These are phyloP conservation scores for Hipparchia sbordonii DNA, from an alignment of 2,888 invertebrate species.

Conservation along the genomic window DNA sequence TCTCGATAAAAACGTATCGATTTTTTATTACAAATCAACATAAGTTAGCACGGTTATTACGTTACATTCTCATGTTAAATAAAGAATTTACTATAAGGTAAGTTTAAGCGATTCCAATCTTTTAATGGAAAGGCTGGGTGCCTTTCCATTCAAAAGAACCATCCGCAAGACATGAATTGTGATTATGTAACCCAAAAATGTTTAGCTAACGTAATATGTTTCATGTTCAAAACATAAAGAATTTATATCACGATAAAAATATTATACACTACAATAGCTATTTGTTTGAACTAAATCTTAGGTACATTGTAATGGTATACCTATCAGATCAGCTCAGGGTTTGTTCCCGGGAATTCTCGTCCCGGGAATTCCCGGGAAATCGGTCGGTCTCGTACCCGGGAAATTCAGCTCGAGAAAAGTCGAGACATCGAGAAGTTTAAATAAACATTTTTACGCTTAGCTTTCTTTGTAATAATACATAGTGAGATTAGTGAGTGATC, in stretches of 20 bases:
- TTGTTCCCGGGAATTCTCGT: no score
- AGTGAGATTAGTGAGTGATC: no score
- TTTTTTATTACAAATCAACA: neutral
- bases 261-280: neutral
- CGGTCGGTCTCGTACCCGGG: no score
- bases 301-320: neutral
- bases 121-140: conserved; percentile 2
- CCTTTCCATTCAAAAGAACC: neutral
- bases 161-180: neutral
- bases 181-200: neutral
- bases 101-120: conserved; percentile 8
- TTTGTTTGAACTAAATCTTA: neutral
- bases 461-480: no score
- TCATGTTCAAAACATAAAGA: neutral
- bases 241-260: neutral
- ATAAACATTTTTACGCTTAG: no score
- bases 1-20: neutral
- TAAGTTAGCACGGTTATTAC: neutral
- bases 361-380: no score
- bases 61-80: neutral
- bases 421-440: no score
- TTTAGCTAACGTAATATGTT: no score
- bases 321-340: no score
- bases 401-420: no score
- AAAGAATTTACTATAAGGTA: conserved; percentile 3